Base-by-base conservation (phyloP, 2,113 vertebrate genomes). In the Apodemus sylvaticus region DNA sequence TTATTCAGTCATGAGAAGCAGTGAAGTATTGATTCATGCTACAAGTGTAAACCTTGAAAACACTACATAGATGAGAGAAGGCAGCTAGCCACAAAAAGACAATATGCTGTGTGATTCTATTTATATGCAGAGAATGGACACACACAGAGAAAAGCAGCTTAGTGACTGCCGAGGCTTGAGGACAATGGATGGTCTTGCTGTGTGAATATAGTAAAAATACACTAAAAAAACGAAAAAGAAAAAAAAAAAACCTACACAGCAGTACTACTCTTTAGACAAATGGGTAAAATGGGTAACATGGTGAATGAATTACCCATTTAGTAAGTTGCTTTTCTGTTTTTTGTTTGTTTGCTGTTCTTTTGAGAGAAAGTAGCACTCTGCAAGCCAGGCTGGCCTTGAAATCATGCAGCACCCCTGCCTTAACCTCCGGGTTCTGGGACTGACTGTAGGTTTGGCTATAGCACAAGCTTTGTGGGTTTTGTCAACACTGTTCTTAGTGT, bases 31-130 rank as follows among this genome's bases (percentile, higher is more conserved):
- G 3, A 93, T 74, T 93, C 9, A 76, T 79, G 48, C 16, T 62
- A 91, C 39, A 96, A 45, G 48, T 24, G 48, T 73, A 66, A 64
- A 82, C 42, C 68, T 71, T 88, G n/a, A 92, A 89, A 94, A 92
- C 19, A 36, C 31, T 86, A 55, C 51, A 39, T 53, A 88, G 86
- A 11, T 66, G 68, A 96, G 81, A 73, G 14, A 89, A 78, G 20
- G 29, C n/a, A 76, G 53, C 62, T 36, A 81, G 48, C 10, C 22
- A 39, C 11, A 24, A 87, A 74, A 87, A 85, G 55, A 82, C 17
- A 51, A 93, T 1, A 45, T 48, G 39, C 31, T 71, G 20, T 58
- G n/a, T 86, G 73, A 68, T 58, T 86, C 68, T 34, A 78, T 51
- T 89, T 93, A 86, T 42, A 68, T 51, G 10, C 58, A 78, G 68